Evolutionary conservation across 92 coral and sea anemone genomes (phyloP).

Genomic region (Hydrozoanthus gracilis): DNA sequence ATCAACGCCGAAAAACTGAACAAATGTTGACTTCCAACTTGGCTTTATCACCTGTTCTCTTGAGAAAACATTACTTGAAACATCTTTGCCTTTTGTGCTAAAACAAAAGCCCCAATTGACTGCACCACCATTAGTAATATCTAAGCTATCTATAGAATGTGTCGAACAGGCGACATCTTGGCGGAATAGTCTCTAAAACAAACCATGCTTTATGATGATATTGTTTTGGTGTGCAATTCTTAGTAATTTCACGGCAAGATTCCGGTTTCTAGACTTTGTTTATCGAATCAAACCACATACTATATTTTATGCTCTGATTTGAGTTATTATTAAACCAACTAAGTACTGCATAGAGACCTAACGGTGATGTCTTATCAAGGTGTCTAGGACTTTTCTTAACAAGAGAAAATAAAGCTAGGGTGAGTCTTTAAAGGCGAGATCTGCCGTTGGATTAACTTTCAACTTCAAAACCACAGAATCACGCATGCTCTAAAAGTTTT

Average conservation of each 20-base stretch:
- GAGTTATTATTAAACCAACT: slow-evolving; percentile 45
- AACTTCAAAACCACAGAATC: slow-evolving; percentile 40
- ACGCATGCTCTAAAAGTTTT: slow-evolving; percentile 38
- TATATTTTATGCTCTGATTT: slow-evolving; percentile 41
- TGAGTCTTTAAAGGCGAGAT: background rate
- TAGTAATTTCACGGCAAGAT: slow-evolving; percentile 74
- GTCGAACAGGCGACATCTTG: slow-evolving; percentile 98
- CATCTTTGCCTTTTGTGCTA: slow-evolving; percentile 94
- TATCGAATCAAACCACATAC: slow-evolving; percentile 66
- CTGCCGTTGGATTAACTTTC: background rate
- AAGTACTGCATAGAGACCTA: slow-evolving; percentile 53
- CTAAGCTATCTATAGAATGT: slow-evolving; percentile 97
- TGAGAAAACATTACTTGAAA: slow-evolving; percentile 98
- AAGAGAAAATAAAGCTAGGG: slow-evolving; percentile 21
- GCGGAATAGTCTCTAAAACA: slow-evolving; percentile 98
- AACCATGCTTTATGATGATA: slow-evolving; percentile 96
- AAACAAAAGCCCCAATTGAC: slow-evolving; percentile 95
- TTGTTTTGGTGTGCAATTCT: slow-evolving; percentile 85
- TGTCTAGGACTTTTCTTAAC: slow-evolving; percentile 76
- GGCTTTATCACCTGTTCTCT: slow-evolving; percentile 95
- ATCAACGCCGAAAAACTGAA: slow-evolving; percentile 87
- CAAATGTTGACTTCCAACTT: slow-evolving; percentile 97
- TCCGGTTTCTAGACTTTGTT: slow-evolving; percentile 88
- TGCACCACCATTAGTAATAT: slow-evolving; percentile 98
- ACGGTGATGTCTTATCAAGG: slow-evolving; percentile 67